Evolutionary conservation across 2,113 vertebrate species (phyloP).

Genomic region (Carassius carassius): DNA sequence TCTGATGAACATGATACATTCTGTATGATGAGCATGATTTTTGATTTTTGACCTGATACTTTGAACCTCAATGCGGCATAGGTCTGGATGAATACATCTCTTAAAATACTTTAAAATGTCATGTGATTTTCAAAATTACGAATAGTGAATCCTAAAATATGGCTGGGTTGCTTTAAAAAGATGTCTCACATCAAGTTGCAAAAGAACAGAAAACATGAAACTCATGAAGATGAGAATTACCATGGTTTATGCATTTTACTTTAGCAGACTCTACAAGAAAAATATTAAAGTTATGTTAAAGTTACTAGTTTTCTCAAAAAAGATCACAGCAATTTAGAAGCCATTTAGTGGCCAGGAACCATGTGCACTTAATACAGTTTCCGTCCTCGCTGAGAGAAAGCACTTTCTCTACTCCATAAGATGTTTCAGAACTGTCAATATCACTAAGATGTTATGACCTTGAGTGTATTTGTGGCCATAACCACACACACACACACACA

Average conservation of each 20-base stretch:
- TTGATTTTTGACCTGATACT: neutral
- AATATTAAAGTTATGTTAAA: neutral
- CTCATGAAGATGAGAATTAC: neutral
- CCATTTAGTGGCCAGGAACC: slow-evolving; percentile 5
- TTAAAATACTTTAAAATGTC: neutral
- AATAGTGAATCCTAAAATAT: neutral
- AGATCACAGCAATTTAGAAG: neutral
- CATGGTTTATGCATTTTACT: neutral
- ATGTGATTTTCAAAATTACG: neutral
- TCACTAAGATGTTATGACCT: slow-evolving; percentile 13
- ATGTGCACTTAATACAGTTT: neutral
- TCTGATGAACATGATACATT: no score
- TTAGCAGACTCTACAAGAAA: neutral
- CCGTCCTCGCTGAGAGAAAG: slow-evolving; percentile 27
- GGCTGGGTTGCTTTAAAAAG: neutral
- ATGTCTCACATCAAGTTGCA: neutral
- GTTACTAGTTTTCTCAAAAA: neutral
- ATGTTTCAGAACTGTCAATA: slow-evolving; percentile 26
- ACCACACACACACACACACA: neutral
- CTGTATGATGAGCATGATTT: neutral
- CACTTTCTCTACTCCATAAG: slow-evolving; percentile 16
- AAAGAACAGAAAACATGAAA: neutral
- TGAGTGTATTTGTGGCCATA: neutral
- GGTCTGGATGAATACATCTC: neutral
- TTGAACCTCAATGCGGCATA: neutral